Base-by-base conservation (phyloP, 2,797 vertebrate genomes). In the Hyperoplus lanceolatus region DNA sequence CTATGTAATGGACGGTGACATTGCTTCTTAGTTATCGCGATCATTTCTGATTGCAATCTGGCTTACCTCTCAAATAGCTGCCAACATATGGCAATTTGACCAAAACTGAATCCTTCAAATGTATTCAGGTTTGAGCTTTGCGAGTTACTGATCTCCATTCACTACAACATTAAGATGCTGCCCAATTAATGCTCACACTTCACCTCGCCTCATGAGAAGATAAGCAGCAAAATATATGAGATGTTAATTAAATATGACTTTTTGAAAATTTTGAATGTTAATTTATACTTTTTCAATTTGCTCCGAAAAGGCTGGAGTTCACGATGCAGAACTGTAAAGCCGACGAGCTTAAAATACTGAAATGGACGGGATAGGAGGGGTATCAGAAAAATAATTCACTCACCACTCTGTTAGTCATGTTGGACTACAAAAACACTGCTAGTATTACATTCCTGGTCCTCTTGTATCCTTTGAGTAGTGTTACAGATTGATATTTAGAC, bases 171-270 rank as follows among this genome's bases (percentile, higher is more conserved):
- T 57, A 43, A 64, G 16, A 21, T 16, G 14, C 71, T 49, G 71
- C 11, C 12, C 29, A 57, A 73, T 73, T 49, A 64, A 56, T n/a
- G 16, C 18, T 29, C 29, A 10, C 14, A 14, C 18, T 16, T 38
- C 43, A 16, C 39, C 36, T 71, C 57, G 41, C 13, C 53, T 68
- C 42, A 57, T 36, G 36, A 63, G 5, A 12, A 73, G 36, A 12
- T 13, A 3, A 56, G 36, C 12, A 16, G 51, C 38, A 36, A 7
- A 53, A n/a, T 9, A 53, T 60, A 5, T 53, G 41, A 53, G 29
- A 53, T n/a, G 21, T 71, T 71, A 53, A 61, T 61, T 61, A 61
- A 53, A 60, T 50, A 14, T 29, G 45, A 59, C 12, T 14, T 21
- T 4, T 4, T 54, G 21, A 48, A 64, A 49, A 29, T 29, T 1